Base-by-base conservation (phyloP, 2,888 invertebrate species). In the Hirtodrosophila confusa region DNA sequence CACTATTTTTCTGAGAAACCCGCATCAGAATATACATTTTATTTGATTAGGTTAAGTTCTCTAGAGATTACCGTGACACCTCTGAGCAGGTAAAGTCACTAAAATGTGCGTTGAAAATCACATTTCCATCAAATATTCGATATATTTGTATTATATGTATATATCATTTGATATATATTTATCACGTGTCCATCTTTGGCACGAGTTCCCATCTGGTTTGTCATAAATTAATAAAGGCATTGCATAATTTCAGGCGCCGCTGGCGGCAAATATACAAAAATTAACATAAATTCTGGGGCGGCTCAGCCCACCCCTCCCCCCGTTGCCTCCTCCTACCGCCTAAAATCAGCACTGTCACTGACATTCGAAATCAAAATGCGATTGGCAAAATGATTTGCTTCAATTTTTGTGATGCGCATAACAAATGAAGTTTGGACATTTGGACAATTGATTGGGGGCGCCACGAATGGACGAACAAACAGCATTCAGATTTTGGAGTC, bases 301-400 rank as follows among this genome's bases (percentile, higher is more conserved):
- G 48, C 24, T 17, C 11, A 43, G 10, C 35, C 31, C 12, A 41
- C 27, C 35, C 35, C 24, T 23, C 35, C 17, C 48, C 36, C 5
- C 10, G 27, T 3, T 3, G n/a, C 10, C 23, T 31, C 2, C 17
- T 9, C 12, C 5, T 11, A 2, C 33, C 60, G 57, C 43, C 54
- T 71, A 78, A 86, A 57, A 84, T 74, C 77, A 74, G 86, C 78
- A 84, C 54, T 71, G 72, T 74, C 73, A 84, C 65, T 86, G 86
- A 80, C 80, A 80, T 80, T 86, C 75, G 80, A 86, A 84, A 84
- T 84, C 84, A 84, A 88, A 84, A 84, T 84, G 86, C 88, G 84
- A 88, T 84, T 88, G 84, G 88, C 88, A 86, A 84, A 84, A 84
- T 84, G 86, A 84, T 84, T 84, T 84, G 84, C 88, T 86, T 86